These are phyloP conservation scores for Erebia aethiops DNA, from an alignment of 2,888 invertebrate species.

Conservation along the genomic window DNA sequence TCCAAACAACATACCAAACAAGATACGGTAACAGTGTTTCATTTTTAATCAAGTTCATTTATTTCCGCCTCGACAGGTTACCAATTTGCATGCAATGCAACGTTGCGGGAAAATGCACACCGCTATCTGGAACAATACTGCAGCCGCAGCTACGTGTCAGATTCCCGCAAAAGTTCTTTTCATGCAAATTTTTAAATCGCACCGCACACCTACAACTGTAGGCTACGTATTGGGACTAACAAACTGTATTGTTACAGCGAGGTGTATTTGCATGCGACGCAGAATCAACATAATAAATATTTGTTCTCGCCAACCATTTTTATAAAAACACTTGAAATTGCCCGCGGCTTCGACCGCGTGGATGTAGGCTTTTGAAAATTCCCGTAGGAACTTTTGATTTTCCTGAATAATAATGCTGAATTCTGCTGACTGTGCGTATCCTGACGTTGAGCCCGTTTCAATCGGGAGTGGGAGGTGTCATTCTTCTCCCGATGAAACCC, in stretches of 20 bases:
- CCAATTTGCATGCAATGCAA: conserved; percentile 34
- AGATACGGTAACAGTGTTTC: conserved; percentile 13
- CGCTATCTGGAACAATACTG: conserved; percentile 34
- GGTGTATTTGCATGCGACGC: conserved; percentile 9
- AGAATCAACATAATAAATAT: background rate
- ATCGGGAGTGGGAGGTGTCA: too few species aligned
- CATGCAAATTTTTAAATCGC: conserved; percentile 33
- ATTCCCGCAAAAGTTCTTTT: conserved; percentile 30
- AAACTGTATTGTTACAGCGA: conserved; percentile 14
- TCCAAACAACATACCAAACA: background rate
- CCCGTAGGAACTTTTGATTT: too few species aligned
- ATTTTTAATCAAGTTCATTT: conserved; percentile 33
- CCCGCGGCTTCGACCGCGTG: too few species aligned
- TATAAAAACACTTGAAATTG: too few species aligned
- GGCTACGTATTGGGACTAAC: conserved; percentile 19
- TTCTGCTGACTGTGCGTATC: too few species aligned
- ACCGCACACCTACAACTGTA: conserved; percentile 16
- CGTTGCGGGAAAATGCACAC: conserved; percentile 36
- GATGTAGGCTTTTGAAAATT: too few species aligned
- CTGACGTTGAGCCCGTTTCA: too few species aligned
- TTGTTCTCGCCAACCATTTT: background rate
- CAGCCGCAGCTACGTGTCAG: conserved; percentile 35
- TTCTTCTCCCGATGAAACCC: too few species aligned
- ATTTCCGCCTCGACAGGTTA: conserved; percentile 36
- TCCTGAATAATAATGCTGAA: too few species aligned